phyloP scores from a whole-genome alignment of 2,888 invertebrate species.

The Acronicta alni region DNA sequence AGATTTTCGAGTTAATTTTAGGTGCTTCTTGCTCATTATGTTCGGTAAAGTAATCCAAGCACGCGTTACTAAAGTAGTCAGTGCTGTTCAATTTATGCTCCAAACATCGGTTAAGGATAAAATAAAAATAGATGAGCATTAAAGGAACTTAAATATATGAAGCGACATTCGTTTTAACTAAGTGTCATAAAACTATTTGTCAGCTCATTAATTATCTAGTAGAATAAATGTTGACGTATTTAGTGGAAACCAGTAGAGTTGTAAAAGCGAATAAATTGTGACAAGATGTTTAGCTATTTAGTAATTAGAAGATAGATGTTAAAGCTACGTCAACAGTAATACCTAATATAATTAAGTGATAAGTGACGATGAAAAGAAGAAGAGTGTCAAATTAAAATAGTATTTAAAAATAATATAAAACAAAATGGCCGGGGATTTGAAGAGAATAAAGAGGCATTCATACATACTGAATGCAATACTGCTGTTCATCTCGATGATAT shows the following conservation, averaged over 20 bases:
- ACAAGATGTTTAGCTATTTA: constrained; percentile 69
- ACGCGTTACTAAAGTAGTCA: constrained; percentile 65
- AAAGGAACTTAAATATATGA: constrained; percentile 76
- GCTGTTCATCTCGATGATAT: constrained; percentile 81
- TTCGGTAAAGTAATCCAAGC: constrained; percentile 70
- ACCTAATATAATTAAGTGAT: constrained; percentile 64
- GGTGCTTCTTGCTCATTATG: constrained; percentile 71
- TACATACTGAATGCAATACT: constrained; percentile 81
- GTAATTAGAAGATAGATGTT: constrained; percentile 61
- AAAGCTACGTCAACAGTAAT: constrained; percentile 58
- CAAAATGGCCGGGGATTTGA: constrained; percentile 80
- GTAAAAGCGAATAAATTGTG: constrained; percentile 72
- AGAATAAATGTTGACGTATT: constrained; percentile 81
- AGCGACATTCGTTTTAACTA: constrained; percentile 76
- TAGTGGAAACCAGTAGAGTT: constrained; percentile 73
- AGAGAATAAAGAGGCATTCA: constrained; percentile 81
- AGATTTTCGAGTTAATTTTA: constrained; percentile 74
- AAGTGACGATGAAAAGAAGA: constrained; percentile 80
- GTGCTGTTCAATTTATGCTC: constrained; percentile 70
- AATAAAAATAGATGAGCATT: constrained; percentile 77
- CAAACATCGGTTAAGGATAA: constrained; percentile 67
- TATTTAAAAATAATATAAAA: constrained; percentile 58
- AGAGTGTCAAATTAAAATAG: constrained; percentile 77
- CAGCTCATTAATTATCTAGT: constrained; percentile 80
- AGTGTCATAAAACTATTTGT: constrained; percentile 84